These are phyloP conservation scores for Perca schrenkii DNA, from an alignment of 2,113 vertebrate species.

Conservation along the genomic window DNA sequence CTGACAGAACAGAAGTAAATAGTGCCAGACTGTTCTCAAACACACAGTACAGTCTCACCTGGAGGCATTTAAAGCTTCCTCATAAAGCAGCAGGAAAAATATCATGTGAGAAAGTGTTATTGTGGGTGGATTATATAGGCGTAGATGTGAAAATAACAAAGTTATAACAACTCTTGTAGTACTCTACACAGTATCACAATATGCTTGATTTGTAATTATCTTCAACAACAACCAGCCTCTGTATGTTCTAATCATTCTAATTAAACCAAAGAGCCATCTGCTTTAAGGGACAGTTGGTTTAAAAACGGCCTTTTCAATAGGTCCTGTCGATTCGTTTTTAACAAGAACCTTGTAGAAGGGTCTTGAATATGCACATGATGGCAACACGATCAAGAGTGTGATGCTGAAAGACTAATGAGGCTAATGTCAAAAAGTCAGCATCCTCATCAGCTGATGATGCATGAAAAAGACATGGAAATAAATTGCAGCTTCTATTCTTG, in stretches of 20 bases:
- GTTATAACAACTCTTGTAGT: neutral
- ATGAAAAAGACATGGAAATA: neutral
- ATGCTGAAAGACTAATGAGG: neutral
- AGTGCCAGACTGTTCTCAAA: constrained; percentile 9
- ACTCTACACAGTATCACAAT: constrained; percentile 2
- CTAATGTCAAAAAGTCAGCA: neutral
- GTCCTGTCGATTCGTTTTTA: neutral
- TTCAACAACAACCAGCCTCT: neutral
- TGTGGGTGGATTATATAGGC: constrained; percentile 12
- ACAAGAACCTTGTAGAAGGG: neutral
- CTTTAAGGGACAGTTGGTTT: too few relatives aligned
- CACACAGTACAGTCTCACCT: constrained; percentile 21
- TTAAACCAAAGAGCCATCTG: neutral
- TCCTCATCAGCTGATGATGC: neutral
- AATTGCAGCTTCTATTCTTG: neutral
- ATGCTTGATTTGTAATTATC: neutral
- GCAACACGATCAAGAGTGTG: neutral
- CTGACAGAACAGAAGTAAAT: constrained; percentile 13
- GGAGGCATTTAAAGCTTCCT: constrained; percentile 35
- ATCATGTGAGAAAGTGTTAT: neutral
- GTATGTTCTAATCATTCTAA: neutral
- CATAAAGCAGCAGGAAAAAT: constrained; percentile 19
- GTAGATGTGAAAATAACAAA: constrained; percentile 29
- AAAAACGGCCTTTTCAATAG: neutral
- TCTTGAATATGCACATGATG: neutral